Evolutionary conservation across 2,113 vertebrate genomes (phyloP), one percentile per base, ranked within the genome.

Genomic region (Oreochromis tanganicae): DNA sequence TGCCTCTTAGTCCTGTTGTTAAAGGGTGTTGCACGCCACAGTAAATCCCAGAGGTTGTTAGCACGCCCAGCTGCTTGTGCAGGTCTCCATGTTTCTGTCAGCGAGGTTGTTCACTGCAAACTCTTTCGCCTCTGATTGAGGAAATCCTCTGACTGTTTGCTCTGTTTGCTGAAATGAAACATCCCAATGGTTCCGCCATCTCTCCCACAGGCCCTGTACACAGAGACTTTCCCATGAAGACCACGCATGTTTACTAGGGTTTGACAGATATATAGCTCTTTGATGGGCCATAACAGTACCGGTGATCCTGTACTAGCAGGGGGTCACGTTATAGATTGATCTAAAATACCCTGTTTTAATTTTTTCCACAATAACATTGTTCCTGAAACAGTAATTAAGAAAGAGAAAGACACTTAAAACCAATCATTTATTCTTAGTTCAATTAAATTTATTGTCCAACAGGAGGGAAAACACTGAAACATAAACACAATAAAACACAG

Each of bases 101-200:
- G 95, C 71, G 83, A 97, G 96, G 89, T 95, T 97, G 96, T 97
- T 97, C 95, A 85, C 89, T 86, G 92, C 94, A 92, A 95, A 94
- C 94, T 95, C 93, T 92, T 87, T 87, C 57, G 90, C 89, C 90
- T 93, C 94, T 97, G 96, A 97, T 97, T 97, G 95, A 97, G 96
- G 96, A 97, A 96, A 96, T 97, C 96, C 96, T 96, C 95, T 93
- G 92, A 92, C 94, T 96, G 94, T 96, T 96, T 94, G 95, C 95
- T 96, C 90, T 90, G 91, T 85, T 86, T 54, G 89, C 92, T 71
- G 87, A 95, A 94, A 94, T 95, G 87, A 95, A 94, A 94, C 87
- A 90, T 95, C 95, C 95, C 94, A 95, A 95, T 95, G 91, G 95
- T 95, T 96, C 95, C 95, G 93, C 93, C 93, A 24, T 84, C 79